Base-by-base conservation (phyloP, 2,888 invertebrate genomes). In the Chaetogeoica ovagalla region DNA sequence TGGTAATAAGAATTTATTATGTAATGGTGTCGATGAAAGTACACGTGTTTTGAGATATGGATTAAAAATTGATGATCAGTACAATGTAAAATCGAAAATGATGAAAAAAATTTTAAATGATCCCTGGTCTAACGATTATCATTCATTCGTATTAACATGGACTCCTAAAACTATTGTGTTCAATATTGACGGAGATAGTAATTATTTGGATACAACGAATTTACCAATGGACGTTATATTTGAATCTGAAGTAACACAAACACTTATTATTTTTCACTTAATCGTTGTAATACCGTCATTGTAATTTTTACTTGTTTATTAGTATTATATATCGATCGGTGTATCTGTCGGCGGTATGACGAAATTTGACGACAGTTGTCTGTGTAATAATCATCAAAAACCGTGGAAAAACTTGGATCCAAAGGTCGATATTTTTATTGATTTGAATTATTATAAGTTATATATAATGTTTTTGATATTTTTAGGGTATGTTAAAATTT, bases 361-460 rank as follows among this genome's bases (percentile, higher is more conserved):
- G 43, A 83, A 84, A 55, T 85, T 85, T 73, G 84, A 84, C 19
- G 84, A 85, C 82, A 83, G 82, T 39, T 83, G 84, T 66, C 57
- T 76, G 9, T 83, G 82, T 52, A 82, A 82, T 59, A 81, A 81
- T n/a, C 82, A 79, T 39, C 68, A 85, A 0, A 95, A 95, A 85
- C 94, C 94, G 0, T 96, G 95, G 94, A 86, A 82, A 48, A 94
- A 94, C 85, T 85, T 85, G 4, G 89, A 90, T 39, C 89, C 91
- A 0, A 90, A 90, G 84, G 84, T 84, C 21, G 15, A 52, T n/a
- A 73, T 63, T 6, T 5, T 55, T 19, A 55, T 19, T 48, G 11
- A 19, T 55, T 55, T 55, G 19, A 7, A 55, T 19, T 55, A 55
- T 55, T 1, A 48, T 19, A 55, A 55, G 19, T 7, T 55, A 7